phyloP scores from a whole-genome alignment of 2,113 vertebrate genomes.

The Sinocyclocheilus rhinocerous region DNA sequence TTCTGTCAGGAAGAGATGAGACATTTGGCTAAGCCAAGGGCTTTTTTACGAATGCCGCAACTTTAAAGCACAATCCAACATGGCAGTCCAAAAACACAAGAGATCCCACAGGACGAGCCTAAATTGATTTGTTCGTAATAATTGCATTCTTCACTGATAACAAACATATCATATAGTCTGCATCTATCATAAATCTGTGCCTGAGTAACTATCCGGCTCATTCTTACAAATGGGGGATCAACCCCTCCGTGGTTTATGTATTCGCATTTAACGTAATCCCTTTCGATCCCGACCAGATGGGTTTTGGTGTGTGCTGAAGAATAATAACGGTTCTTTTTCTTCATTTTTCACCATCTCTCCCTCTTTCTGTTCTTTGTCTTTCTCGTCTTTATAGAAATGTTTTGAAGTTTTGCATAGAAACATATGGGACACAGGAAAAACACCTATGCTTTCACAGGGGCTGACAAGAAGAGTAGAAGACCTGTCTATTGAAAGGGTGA shows the following conservation, averaged over 20 bases:
- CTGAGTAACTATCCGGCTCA: slow-evolving; percentile 48
- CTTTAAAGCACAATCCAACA: background rate
- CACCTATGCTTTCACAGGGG: slow-evolving; percentile 58
- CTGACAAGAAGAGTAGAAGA: slow-evolving; percentile 23
- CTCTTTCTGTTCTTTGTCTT: slow-evolving; percentile 31
- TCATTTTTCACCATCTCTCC: slow-evolving; percentile 40
- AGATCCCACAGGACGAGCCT: slow-evolving; percentile 4
- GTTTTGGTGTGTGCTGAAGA: slow-evolving; percentile 43
- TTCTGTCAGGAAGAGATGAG: slow-evolving; percentile 47
- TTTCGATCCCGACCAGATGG: slow-evolving; percentile 56
- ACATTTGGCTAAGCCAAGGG: slow-evolving; percentile 40
- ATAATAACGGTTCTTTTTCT: slow-evolving; percentile 48
- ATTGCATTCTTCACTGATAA: slow-evolving; percentile 48
- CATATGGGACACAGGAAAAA: slow-evolving; percentile 50
- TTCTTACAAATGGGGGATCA: slow-evolving; percentile 49
- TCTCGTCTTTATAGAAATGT: slow-evolving; percentile 20
- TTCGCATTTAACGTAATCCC: slow-evolving; percentile 57
- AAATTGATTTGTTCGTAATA: slow-evolving; percentile 45
- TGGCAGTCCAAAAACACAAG: slow-evolving; percentile 9
- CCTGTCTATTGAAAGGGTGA: slow-evolving; percentile 35
- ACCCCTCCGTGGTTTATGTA: slow-evolving; percentile 53
- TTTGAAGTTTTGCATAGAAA: slow-evolving; percentile 50
- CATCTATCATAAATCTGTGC: slow-evolving; percentile 28
- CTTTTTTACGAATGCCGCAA: slow-evolving; percentile 36
- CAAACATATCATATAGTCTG: slow-evolving; percentile 39